Evolutionary conservation across 2,888 invertebrate species (phyloP), one percentile per base, ranked within the genome.

Genomic region (Linnaemya tessellans): DNA sequence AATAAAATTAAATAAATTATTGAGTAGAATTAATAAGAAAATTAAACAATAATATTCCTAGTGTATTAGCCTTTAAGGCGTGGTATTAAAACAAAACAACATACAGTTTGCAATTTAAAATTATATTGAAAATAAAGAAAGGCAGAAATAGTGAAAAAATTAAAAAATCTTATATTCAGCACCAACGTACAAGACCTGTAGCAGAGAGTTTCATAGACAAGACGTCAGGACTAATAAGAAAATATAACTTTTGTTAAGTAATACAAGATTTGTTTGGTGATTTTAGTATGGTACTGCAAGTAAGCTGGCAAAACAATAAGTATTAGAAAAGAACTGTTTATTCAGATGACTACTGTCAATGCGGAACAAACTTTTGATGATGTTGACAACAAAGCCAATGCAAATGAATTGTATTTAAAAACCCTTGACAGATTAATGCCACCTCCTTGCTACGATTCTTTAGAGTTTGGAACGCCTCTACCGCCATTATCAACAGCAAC

Each of bases 321-420:
- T 35, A 60, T 25, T 9, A n/a, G 20, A 7, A 49, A 70, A 20
- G 38, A 25, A 43, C n/a, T 64, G 35, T 20, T 62, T 70, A 46
- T 77, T 58, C 10, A 77, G 54, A 77, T 77, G 82, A 64, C 35
- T 82, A 35, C 70, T 49, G 77, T 70, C 15, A 70, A 62, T 71
- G 25, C 25, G 0, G 49, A 41, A 25, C 22, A 70, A 11, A 43
- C 22, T 35, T 18, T 75, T 22, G 25, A 41, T 49, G 20, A 77
- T 82, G 43, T 49, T 46, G 25, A 43, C 18, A 49, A 68, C 43
- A 43, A 51, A 51, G 18, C n/a, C 38, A 35, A 54, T n/a, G 5
- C 41, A 67, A 68, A 62, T 22, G 62, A 70, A 11, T 62, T 68
- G 18, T 0, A 75, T 62, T 56, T 75, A 35, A 68, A 80, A 51